Percentiles rank a stretch among this genome's conserved stretches.
phyloP scores from a whole-genome alignment of 2,888 invertebrate species.

The Sinodicranocentrus sp. region DNA sequence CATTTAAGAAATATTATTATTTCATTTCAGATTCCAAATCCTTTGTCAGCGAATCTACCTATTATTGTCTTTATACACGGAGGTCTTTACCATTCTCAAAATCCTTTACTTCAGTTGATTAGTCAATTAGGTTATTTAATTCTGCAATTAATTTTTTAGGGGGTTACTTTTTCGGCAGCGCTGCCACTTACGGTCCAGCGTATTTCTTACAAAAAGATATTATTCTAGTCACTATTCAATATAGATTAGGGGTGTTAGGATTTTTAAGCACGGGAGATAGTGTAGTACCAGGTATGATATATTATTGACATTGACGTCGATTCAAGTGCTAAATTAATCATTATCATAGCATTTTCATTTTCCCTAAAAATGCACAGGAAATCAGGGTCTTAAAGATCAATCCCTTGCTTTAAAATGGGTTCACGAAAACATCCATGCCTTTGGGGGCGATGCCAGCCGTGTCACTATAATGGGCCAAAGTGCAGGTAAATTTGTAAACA shows the following conservation, averaged over 20 bases:
- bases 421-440: slow-evolving; percentile 61
- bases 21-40: too few species aligned
- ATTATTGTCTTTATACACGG: slow-evolving; percentile 74
- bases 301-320: too few species aligned
- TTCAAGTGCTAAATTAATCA: too few species aligned
- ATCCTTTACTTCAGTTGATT: too few species aligned
- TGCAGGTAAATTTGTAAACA: slow-evolving; percentile 43
- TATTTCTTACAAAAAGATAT: slow-evolving; percentile 70
- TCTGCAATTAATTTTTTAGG: slow-evolving; percentile 34
- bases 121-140: too few species aligned
- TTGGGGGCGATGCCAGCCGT: slow-evolving; percentile 60
- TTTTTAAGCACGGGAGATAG: slow-evolving; percentile 70
- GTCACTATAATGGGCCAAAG: slow-evolving; percentile 66
- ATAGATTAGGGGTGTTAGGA: slow-evolving; percentile 59
- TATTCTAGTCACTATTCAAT: slow-evolving; percentile 69
- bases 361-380: slow-evolving; percentile 60
- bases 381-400: slow-evolving; percentile 73
- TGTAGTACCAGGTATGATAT: slow-evolving; percentile 57
- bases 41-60: slow-evolving; percentile 34
- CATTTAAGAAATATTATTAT: too few species aligned
- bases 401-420: slow-evolving; percentile 72
- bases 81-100: too few species aligned
- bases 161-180: slow-evolving; percentile 67
- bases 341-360: neutral
- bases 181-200: slow-evolving; percentile 61